phyloP scores from a whole-genome alignment of 1,140 invertebrate genomes.

The Rhyzopertha dominica region DNA sequence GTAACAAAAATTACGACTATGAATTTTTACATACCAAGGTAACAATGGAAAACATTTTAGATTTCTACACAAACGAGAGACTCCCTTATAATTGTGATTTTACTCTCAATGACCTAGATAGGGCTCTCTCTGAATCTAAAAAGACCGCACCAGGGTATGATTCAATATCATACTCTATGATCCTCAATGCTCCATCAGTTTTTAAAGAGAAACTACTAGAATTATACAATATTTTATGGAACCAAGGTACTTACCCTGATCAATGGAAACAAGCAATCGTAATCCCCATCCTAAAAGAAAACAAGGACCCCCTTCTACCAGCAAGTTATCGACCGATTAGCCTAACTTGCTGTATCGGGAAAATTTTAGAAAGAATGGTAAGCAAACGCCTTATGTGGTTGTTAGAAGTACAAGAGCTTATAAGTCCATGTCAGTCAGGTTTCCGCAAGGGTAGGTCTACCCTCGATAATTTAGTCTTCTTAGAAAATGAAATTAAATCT shows the following conservation, averaged over 20 bases:
- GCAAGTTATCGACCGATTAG: conserved; percentile 21
- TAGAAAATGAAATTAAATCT: conserved; percentile 17
- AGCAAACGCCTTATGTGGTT: conserved; percentile 11
- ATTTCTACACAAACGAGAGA: too few relatives aligned
- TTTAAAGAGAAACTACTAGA: conserved; percentile 13
- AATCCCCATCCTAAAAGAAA: conserved; percentile 17
- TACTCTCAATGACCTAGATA: too few relatives aligned
- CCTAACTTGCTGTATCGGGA: conserved; percentile 15
- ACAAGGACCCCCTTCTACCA: conserved; percentile 15
- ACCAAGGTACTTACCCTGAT: conserved; percentile 9
- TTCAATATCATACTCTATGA: conserved; percentile 10
- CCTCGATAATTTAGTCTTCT: conserved; percentile 6
- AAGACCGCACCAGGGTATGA: conserved; percentile 14
- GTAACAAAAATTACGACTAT: too few relatives aligned
- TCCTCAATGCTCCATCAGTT: neutral
- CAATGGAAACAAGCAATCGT: conserved; percentile 13
- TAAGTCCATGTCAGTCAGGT: conserved; percentile 3
- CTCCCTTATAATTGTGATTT: too few relatives aligned
- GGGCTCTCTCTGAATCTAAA: conserved; percentile 7
- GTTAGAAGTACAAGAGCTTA: conserved; percentile 11
- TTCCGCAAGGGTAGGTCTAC: conserved; percentile 15
- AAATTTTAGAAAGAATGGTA: conserved; percentile 17
- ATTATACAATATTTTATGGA: conserved; percentile 13
- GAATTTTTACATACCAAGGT: too few relatives aligned
- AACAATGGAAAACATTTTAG: too few relatives aligned